These are phyloP conservation scores for Andinoacara biseriatus DNA, from an alignment of 2,113 vertebrate species.

Conservation along the genomic window DNA sequence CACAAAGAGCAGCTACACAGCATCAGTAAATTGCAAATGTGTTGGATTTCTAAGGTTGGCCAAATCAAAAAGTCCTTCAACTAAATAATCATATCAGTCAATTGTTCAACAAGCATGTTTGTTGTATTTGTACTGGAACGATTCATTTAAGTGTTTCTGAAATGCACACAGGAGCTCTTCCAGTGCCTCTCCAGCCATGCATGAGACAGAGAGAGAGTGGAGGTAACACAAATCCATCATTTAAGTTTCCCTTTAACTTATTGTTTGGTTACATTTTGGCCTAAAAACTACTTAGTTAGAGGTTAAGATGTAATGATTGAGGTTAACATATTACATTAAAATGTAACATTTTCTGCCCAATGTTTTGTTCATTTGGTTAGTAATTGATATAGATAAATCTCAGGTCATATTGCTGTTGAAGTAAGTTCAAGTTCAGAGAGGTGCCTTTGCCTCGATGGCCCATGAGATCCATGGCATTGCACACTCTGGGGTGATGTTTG, in stretches of 20 bases:
- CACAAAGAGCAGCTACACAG: not conserved
- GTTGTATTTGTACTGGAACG: not conserved
- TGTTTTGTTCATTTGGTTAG: slow-evolving; percentile 14
- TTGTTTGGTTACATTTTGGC: not conserved
- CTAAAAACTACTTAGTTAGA: not conserved
- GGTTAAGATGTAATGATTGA: not conserved
- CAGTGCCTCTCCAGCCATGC: not conserved
- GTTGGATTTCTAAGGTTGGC: not conserved
- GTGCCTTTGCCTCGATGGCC: not conserved
- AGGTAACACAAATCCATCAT: not conserved
- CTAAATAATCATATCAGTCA: not conserved
- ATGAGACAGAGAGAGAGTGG: not conserved
- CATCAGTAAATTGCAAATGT: not conserved
- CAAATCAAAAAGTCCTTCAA: not conserved
- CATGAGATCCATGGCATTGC: slow-evolving; percentile 19
- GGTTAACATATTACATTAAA: not conserved
- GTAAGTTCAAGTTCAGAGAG: not conserved
- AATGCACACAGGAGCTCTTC: not conserved
- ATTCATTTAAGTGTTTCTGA: not conserved
- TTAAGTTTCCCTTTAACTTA: too few species aligned
- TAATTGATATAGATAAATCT: slow-evolving; percentile 17
- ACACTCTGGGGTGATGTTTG: slow-evolving; percentile 8
- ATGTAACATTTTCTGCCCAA: not conserved
- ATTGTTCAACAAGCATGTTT: not conserved
- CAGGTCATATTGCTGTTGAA: slow-evolving; percentile 14